Evolutionary conservation across 2,797 vertebrate species (phyloP), one percentile per base, ranked within the genome.

Genomic region (Syngnathus rostellatus): DNA sequence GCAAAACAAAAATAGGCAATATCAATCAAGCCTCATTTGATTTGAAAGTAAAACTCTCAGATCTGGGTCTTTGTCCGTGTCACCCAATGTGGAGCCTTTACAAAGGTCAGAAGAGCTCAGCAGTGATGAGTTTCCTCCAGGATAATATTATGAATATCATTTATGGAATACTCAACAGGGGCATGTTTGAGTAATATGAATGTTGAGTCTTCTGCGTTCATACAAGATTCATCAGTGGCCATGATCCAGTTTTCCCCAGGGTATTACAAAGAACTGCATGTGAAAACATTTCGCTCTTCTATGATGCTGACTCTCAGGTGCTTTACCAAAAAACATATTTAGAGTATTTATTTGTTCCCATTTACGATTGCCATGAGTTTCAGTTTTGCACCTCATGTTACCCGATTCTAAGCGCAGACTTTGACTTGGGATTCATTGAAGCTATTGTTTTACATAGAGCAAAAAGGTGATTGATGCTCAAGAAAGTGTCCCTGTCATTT

Each of bases 31-130:
- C 31, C 39, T 68, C 40, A 72, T 71, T 86, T 69, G 1, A 79
- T 76, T 72, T 64, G 69, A 68, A 70, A 69, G 83, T 72, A 14
- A 79, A 76, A 66, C 55, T 41, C 73, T 72, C 48, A 59, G 62
- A 66, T 71, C 72, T 69, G 62, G 62, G 65, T 68, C 64, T 48
- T 6, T 19, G 67, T 67, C 74, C 31, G 3, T 4, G 71, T 68
- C 69, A 73, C 60, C 67, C 66, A 21, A 31, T 31, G 31, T 74
- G 73, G 77, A 81, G 70, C 53, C 25, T 78, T 70, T 48, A 69
- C 58, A 6, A 78, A 81, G 82, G 80, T 82, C 79, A 82, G 55
- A 69, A 65, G 65, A 78, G 76, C 76, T 82, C 77, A 78, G 84
- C 77, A 77, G 79, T 72, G 79, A 66, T 58, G 23, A 76, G 72